Conservation (phyloP, 2,113 vertebrate genomes). For the Cyanocitta stelleri region DNA sequence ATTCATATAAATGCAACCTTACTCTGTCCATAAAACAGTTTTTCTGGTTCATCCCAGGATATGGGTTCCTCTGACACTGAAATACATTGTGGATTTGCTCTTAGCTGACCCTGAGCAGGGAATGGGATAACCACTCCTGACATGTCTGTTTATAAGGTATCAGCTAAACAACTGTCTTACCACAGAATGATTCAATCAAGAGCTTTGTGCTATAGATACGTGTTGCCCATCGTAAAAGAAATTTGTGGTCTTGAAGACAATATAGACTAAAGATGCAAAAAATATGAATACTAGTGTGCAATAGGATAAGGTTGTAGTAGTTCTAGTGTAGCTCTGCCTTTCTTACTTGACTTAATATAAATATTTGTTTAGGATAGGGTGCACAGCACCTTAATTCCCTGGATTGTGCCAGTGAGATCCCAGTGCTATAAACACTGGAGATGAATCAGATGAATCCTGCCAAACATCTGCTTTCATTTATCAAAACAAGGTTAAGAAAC, state of each 20-base stretch:
- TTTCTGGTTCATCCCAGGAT: neutral
- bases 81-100: neutral
- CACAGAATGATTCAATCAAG: neutral
- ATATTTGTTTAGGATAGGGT: neutral
- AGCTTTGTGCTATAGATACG: neutral
- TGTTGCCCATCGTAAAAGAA: neutral
- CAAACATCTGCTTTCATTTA: slow-evolving; percentile 39
- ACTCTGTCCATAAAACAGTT: neutral
- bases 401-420: neutral
- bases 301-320: neutral
- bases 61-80: neutral
- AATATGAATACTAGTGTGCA: neutral
- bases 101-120: neutral
- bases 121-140: neutral
- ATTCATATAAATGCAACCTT: neutral
- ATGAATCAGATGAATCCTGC: neutral
- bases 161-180: neutral
- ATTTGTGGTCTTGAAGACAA: neutral
- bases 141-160: neutral
- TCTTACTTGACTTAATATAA: neutral
- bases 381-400: neutral
- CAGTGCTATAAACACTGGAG: neutral
- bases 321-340: neutral
- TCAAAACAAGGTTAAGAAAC: slow-evolving; percentile 30
- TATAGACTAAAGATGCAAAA: neutral